Conservation (phyloP, 1,140 invertebrate genomes). For the Drosophila obscura region DNA sequence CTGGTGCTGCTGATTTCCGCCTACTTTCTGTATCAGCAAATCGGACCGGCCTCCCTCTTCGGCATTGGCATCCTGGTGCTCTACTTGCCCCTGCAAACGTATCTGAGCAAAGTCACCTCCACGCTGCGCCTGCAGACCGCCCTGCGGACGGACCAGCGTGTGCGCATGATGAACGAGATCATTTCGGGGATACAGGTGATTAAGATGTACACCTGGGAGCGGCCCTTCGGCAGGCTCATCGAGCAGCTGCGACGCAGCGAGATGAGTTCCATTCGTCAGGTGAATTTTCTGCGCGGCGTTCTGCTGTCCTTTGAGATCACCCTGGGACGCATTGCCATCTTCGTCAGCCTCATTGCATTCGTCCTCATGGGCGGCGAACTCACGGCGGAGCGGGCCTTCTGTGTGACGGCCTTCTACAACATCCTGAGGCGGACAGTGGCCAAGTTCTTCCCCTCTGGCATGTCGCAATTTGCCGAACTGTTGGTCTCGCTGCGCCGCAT, state of each 20-base stretch:
- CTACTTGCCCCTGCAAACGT: conserved; percentile 93
- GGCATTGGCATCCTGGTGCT: conserved; percentile 91
- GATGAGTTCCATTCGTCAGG: conserved; percentile 86
- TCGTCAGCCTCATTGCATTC: conserved; percentile 90
- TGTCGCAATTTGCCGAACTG: conserved; percentile 87
- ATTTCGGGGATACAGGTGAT: conserved; percentile 92
- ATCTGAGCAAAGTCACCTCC: conserved; percentile 88
- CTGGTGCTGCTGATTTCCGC: conserved; percentile 86
- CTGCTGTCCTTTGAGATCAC: conserved; percentile 90
- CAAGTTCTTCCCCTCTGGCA: conserved; percentile 87
- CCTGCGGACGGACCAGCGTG: conserved; percentile 90
- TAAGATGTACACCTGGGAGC: conserved; percentile 96
- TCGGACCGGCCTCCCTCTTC: conserved; percentile 86
- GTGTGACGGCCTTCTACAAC: conserved; percentile 90
- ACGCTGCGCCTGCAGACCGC: conserved; percentile 87
- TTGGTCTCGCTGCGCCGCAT: conserved; percentile 88
- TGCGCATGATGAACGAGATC: conserved; percentile 94
- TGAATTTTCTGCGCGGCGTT: conserved; percentile 89
- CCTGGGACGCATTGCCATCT: conserved; percentile 90
- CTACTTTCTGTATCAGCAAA: conserved; percentile 89
- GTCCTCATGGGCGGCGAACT: conserved; percentile 86
- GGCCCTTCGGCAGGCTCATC: conserved; percentile 88
- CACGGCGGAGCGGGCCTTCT: conserved; percentile 88
- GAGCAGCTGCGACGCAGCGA: conserved; percentile 85
- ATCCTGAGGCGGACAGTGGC: conserved; percentile 89